These are phyloP conservation scores for Morpho helenor DNA, from an alignment of 2,888 invertebrate genomes.

Conservation along the genomic window DNA sequence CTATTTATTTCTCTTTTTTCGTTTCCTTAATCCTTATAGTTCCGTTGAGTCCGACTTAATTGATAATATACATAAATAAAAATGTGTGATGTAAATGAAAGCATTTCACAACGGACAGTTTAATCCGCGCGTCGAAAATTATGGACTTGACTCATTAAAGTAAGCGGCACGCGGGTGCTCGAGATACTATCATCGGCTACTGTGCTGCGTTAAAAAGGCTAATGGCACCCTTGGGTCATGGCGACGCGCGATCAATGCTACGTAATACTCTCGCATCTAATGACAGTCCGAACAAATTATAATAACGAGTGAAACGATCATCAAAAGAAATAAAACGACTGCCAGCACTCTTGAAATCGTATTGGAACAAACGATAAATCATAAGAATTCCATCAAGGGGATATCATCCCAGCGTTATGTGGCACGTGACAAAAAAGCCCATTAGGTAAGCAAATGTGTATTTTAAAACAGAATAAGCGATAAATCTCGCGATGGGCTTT, in stretches of 20 bases:
- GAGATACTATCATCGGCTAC: constrained; percentile 65
- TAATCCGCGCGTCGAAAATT: constrained; percentile 55
- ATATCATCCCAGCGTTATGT: constrained; percentile 47
- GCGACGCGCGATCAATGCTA: constrained; percentile 27
- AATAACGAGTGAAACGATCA: neutral
- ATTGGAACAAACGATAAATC: neutral
- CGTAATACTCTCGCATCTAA: constrained; percentile 23
- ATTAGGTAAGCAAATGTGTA: constrained; percentile 75
- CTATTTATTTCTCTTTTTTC: too few species aligned
- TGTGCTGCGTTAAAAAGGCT: constrained; percentile 59
- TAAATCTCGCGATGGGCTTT: constrained; percentile 78
- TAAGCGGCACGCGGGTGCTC: constrained; percentile 63
- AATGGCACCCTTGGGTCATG: constrained; percentile 55
- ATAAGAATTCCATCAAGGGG: constrained; percentile 55
- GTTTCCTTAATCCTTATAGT: too few species aligned
- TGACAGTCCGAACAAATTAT: constrained; percentile 11
- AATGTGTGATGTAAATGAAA: neutral
- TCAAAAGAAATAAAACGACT: neutral
- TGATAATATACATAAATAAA: neutral
- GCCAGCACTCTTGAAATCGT: neutral
- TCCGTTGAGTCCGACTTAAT: neutral
- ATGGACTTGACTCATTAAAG: constrained; percentile 67
- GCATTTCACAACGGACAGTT: constrained; percentile 33
- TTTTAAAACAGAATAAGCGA: constrained; percentile 77
- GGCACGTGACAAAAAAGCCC: constrained; percentile 74